phyloP scores from a whole-genome alignment of 2,797 vertebrate species.

The Okamejei kenojei region DNA sequence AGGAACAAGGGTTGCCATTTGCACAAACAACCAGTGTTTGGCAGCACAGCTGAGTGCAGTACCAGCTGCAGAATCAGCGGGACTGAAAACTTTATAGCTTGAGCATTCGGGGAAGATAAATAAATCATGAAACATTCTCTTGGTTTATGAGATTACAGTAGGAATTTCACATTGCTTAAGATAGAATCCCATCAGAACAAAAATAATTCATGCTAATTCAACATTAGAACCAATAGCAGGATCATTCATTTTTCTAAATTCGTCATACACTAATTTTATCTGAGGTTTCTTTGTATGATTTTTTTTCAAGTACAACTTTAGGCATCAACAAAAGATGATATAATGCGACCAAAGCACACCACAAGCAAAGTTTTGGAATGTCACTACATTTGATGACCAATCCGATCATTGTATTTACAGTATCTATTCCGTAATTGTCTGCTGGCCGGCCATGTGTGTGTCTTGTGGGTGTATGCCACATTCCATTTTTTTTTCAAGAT shows the following conservation, averaged over 20 bases:
- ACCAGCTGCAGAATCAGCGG: not conserved
- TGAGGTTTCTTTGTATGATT: not conserved
- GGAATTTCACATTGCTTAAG: not conserved
- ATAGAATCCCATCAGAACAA: not conserved
- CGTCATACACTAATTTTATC: not conserved
- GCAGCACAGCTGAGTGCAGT: not conserved
- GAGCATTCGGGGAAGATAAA: not conserved
- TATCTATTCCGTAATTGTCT: too few relatives aligned
- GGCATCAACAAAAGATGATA: not conserved
- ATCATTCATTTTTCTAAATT: not conserved
- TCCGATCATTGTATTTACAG: too few relatives aligned
- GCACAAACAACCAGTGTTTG: not conserved
- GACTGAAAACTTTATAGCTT: not conserved
- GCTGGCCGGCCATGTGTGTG: too few relatives aligned
- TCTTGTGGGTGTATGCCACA: too few relatives aligned
- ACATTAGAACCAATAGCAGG: not conserved
- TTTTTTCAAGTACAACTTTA: not conserved
- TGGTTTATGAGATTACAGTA: not conserved
- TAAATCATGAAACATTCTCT: not conserved
- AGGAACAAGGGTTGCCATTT: not conserved
- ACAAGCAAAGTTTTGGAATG: not conserved
- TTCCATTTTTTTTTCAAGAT: too few relatives aligned
- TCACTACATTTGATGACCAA: not conserved
- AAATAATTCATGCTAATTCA: not conserved
- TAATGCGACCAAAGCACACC: not conserved